Evolutionary conservation across 2,888 invertebrate genomes (phyloP).

Genomic region (Dendrolimus pini): DNA sequence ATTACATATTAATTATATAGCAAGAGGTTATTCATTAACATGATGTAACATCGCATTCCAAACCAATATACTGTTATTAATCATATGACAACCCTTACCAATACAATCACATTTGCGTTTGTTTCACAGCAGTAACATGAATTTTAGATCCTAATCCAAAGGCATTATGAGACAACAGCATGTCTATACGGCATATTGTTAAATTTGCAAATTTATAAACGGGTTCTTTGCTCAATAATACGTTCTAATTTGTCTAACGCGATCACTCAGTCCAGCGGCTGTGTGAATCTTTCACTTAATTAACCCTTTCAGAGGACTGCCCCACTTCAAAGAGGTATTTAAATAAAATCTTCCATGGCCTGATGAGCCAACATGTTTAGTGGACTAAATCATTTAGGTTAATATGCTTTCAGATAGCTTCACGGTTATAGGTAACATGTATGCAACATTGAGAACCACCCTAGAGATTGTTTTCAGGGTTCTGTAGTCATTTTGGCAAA

Average conservation of each 20-base stretch:
- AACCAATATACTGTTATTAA: constrained; percentile 29
- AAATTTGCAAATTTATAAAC: constrained; percentile 37
- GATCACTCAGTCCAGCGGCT: constrained; percentile 56
- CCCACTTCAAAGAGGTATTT: constrained; percentile 61
- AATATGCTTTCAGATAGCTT: constrained; percentile 30
- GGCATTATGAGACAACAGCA: constrained; percentile 4
- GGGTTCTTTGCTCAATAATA: constrained; percentile 64
- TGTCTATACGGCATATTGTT: constrained; percentile 7
- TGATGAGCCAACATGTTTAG: constrained; percentile 38
- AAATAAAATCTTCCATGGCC: constrained; percentile 48
- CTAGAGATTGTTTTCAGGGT: too few species aligned
- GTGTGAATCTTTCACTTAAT: constrained; percentile 69
- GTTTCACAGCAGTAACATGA: constrained; percentile 4
- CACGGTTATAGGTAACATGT: neutral
- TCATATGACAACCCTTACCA: constrained; percentile 16
- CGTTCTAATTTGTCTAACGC: constrained; percentile 66
- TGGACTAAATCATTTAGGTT: constrained; percentile 46
- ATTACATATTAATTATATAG: too few species aligned
- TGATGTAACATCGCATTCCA: constrained; percentile 16
- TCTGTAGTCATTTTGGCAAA: too few species aligned
- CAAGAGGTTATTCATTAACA: too few species aligned
- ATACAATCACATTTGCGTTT: constrained; percentile 7
- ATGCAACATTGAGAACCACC: too few species aligned
- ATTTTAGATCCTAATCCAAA: constrained; percentile 12
- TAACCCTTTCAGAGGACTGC: constrained; percentile 62